Evolutionary conservation across 2,888 invertebrate genomes (phyloP).

Genomic region (Plebejus anna): DNA sequence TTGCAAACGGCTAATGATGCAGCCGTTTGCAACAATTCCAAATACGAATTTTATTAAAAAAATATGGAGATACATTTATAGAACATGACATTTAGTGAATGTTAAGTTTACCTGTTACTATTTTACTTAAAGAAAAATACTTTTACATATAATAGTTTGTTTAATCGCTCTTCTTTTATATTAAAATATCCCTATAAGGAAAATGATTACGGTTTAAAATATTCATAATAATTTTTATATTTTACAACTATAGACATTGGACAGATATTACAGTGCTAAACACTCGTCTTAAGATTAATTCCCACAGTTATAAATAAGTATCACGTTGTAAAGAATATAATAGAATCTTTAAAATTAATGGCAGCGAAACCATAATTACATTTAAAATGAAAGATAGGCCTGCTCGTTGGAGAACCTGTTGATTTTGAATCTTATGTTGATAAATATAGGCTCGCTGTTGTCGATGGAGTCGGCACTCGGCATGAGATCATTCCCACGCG

Average conservation of each 20-base stretch:
- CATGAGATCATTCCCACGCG: conserved; percentile 36
- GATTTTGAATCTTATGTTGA: conserved; percentile 14
- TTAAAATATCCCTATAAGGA: neutral
- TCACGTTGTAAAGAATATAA: conserved; percentile 20
- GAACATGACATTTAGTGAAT: neutral
- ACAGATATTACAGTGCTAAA: neutral
- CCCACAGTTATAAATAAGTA: conserved; percentile 23
- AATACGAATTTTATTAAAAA: conserved; percentile 2
- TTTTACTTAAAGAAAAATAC: neutral
- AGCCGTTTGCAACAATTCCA: conserved; percentile 1
- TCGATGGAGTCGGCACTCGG: neutral
- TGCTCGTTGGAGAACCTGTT: neutral
- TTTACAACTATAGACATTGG: neutral
- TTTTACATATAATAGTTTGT: neutral
- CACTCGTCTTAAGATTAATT: conserved; percentile 11
- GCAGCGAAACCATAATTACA: conserved; percentile 27
- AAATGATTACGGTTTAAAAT: neutral
- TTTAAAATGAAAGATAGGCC: conserved; percentile 25
- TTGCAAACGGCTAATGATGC: too few relatives aligned
- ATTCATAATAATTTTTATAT: neutral
- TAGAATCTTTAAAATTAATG: conserved; percentile 24
- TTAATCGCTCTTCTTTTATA: neutral
- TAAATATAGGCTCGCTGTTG: neutral
- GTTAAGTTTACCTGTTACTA: conserved; percentile 2
- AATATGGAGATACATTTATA: neutral